Base-by-base conservation (phyloP, 2,888 invertebrate species). In the Carpatolechia fugitivella region DNA sequence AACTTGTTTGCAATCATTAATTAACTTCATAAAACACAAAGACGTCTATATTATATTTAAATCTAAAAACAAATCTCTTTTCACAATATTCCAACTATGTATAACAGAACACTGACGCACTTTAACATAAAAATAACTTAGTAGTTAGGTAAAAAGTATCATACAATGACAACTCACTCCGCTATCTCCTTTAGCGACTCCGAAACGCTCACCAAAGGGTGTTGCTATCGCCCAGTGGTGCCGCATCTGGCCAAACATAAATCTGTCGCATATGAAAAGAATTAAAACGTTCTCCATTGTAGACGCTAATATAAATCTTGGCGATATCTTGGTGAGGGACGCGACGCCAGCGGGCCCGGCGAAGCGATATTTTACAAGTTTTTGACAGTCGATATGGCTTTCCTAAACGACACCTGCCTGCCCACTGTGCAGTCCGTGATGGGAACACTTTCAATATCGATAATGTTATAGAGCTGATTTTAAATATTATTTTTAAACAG, bases 211-310 rank as follows among this genome's bases (percentile, higher is more conserved):
- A n/a, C 14, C 29, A 46, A 53, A 51, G 54, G 54, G 54, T 38
- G 38, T 76, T 84, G 83, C 24, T 84, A 83, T 70, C 57, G 62
- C 64, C 60, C 68, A 65, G 65, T 68, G 72, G 72, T 72, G 67
- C 70, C 78, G 79, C 89, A 86, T 87, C 89, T 86, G 87, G 76
- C 83, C 80, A 64, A 74, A 80, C 89, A 90, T 90, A 89, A 90
- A 89, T 89, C 89, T 86, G 84, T 83, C 86, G 68, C 78, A 80
- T 84, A 87, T 86, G 88, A 86, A 87, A 89, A 88, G 89, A 89
- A 90, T 89, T 90, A 89, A 90, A 90, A 89, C 85, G 84, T 86
- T 79, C 80, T 80, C 85, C 83, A 85, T 88, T 88, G 89, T 88
- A 78, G 86, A 84, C 81, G 80, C 76, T 73, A 77, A 83, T 75